These are phyloP conservation scores for Rhaphigaster nebulosa DNA, from an alignment of 2,888 invertebrate genomes.

Conservation along the genomic window DNA sequence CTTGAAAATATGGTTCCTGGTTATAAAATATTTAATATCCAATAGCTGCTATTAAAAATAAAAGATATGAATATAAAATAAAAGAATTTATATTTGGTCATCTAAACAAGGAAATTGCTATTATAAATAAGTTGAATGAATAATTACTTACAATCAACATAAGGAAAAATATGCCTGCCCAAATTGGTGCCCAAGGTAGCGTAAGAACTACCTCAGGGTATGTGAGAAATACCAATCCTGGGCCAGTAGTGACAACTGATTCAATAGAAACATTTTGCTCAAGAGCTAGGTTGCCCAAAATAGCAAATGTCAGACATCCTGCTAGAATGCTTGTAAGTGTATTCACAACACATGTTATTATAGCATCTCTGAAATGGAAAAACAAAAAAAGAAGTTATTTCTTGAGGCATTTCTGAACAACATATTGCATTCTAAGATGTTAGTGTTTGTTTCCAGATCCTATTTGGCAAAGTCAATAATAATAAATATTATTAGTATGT, in stretches of 20 bases:
- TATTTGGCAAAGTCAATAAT: not conserved
- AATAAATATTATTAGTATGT: too few relatives aligned
- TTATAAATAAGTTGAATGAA: not conserved
- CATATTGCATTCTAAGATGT: not conserved
- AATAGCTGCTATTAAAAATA: not conserved
- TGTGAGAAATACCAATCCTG: constrained; percentile 81
- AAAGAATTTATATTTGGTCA: not conserved
- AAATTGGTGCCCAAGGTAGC: constrained; percentile 79
- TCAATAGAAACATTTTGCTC: constrained; percentile 71
- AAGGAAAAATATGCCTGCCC: constrained; percentile 81
- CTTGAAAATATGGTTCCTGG: not conserved
- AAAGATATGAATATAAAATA: not conserved
- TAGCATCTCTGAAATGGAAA: constrained; percentile 74
- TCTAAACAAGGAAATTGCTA: too few relatives aligned
- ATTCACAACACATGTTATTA: constrained; percentile 80
- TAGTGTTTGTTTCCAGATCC: not conserved
- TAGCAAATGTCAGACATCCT: constrained; percentile 82
- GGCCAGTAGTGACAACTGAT: constrained; percentile 75
- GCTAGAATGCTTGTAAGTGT: constrained; percentile 80
- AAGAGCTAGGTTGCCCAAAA: constrained; percentile 78
- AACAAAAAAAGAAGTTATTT: not conserved
- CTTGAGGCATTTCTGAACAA: not conserved
- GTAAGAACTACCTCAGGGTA: constrained; percentile 83
- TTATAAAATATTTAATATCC: not conserved
- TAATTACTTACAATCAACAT: constrained; percentile 75